These are phyloP conservation scores for Cryptotis parvus DNA, from an alignment of 2,113 vertebrate species.

Conservation along the genomic window DNA sequence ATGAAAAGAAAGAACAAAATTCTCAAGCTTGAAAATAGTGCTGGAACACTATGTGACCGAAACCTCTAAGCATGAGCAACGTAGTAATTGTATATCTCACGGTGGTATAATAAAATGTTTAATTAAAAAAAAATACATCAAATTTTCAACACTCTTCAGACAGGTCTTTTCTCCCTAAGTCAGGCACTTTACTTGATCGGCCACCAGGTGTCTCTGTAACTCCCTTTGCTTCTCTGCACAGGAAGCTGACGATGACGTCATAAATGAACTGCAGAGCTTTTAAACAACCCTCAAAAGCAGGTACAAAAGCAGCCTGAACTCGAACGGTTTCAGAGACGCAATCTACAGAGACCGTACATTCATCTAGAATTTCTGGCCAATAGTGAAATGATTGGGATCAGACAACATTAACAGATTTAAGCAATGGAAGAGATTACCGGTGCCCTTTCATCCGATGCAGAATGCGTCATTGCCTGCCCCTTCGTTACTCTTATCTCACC, in stretches of 20 bases:
- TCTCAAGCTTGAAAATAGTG: too few species aligned
- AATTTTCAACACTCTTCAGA: constrained; percentile 40
- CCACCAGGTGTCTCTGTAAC: constrained; percentile 79
- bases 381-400: not conserved
- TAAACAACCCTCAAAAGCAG: not conserved
- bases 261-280: constrained; percentile 18
- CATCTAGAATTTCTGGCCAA: constrained; percentile 17
- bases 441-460: not conserved
- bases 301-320: not conserved
- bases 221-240: not conserved
- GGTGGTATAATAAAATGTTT: too few species aligned
- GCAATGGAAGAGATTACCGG: not conserved
- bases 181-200: not conserved
- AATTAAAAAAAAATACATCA: not conserved
- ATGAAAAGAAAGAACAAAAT: constrained; percentile 40
- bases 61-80: too few species aligned
- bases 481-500: not conserved
- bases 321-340: constrained; percentile 5
- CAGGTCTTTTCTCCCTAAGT: constrained; percentile 44
- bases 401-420: constrained; percentile 20
- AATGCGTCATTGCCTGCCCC: constrained; percentile 25
- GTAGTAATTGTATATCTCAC: too few species aligned
- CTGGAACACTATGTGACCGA: too few species aligned
- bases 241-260: not conserved
- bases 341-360: not conserved